These are phyloP conservation scores for Neolamprologus hecqui DNA, from an alignment of 2,113 vertebrate genomes.

Conservation along the genomic window DNA sequence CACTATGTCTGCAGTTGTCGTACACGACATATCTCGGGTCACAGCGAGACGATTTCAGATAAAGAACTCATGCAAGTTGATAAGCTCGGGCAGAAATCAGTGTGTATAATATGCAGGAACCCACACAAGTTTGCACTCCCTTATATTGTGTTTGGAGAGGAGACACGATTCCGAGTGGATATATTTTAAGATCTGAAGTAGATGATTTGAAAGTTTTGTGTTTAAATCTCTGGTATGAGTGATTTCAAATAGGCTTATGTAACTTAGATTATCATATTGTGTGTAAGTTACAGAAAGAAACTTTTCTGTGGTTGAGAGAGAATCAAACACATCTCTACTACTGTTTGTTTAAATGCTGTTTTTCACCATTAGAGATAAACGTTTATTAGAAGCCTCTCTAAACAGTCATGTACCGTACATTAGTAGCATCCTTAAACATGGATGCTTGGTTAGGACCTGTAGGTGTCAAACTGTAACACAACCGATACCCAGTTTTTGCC, in stretches of 20 bases:
- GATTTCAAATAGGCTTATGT: background rate
- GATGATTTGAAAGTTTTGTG: background rate
- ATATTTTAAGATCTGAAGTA: background rate
- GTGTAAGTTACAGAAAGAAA: rapidly evolving
- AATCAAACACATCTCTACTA: background rate
- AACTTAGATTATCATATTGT: background rate
- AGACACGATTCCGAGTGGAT: background rate
- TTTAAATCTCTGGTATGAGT: background rate
- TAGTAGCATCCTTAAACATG: background rate
- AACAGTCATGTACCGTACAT: background rate
- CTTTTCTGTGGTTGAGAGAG: background rate
- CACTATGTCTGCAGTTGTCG: background rate
- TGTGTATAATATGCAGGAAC: background rate
- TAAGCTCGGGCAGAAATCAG: background rate
- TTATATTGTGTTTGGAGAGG: background rate
- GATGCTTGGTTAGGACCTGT: background rate
- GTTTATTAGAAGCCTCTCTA: background rate
- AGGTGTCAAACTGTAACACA: background rate
- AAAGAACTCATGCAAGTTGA: slow-evolving; percentile 14
- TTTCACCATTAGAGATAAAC: background rate
- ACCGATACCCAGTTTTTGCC: background rate
- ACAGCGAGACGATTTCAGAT: background rate
- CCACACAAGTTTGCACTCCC: background rate
- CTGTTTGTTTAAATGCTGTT: background rate
- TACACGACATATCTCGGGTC: background rate